Percentiles rank a stretch among this genome's conserved stretches.
Conservation (phyloP, 2,888 invertebrate species). For the Teinopalpus imperialis region DNA sequence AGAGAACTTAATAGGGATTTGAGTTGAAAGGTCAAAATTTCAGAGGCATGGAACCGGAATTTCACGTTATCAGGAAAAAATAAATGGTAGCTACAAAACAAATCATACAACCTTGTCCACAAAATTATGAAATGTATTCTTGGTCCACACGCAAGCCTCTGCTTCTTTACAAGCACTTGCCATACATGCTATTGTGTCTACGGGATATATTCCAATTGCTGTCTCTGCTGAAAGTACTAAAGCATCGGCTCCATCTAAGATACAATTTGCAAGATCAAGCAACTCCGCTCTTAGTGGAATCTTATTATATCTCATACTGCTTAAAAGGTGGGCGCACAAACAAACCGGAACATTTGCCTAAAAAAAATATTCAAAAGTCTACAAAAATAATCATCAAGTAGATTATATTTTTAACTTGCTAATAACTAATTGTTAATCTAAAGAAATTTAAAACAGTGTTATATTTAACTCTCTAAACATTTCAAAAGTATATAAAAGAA, state of each 20-base stretch:
- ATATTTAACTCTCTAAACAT: too few species aligned
- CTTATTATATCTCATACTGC: slow-evolving; percentile 56
- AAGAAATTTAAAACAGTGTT: too few species aligned
- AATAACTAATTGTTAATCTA: too few species aligned
- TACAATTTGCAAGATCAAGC: slow-evolving; percentile 87
- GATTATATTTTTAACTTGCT: too few species aligned
- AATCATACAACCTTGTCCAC: slow-evolving; percentile 52
- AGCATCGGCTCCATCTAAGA: slow-evolving; percentile 87
- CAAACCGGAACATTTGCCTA: slow-evolving; percentile 63
- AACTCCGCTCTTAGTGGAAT: slow-evolving; percentile 82
- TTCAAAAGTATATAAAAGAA: too few species aligned
- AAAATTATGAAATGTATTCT: slow-evolving; percentile 63
- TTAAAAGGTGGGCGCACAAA: slow-evolving; percentile 57
- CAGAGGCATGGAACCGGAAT: too few species aligned
- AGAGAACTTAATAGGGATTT: too few species aligned
- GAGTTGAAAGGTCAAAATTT: too few species aligned
- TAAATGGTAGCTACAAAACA: slow-evolving; percentile 13
- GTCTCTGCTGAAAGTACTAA: slow-evolving; percentile 87
- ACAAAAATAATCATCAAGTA: too few species aligned
- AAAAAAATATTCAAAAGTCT: slow-evolving; percentile 6
- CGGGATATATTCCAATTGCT: slow-evolving; percentile 84
- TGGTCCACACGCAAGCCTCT: slow-evolving; percentile 85
- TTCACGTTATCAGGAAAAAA: neutral
- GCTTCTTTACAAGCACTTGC: slow-evolving; percentile 84
- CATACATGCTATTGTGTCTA: slow-evolving; percentile 66